These are phyloP conservation scores for Sander lucioperca DNA, from an alignment of 2,113 vertebrate genomes.

Conservation along the genomic window DNA sequence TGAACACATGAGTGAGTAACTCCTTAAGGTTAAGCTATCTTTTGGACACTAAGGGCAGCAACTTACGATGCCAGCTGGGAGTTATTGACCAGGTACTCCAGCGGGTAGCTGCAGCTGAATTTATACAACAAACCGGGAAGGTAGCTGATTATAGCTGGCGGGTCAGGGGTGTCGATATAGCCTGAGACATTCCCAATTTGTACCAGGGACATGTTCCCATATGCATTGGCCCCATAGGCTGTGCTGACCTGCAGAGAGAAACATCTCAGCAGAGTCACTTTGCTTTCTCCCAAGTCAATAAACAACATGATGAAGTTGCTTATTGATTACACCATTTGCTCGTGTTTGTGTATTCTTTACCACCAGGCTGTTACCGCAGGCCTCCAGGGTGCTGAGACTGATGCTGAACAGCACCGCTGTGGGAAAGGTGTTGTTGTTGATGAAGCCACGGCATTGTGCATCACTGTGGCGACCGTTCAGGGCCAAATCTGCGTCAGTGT, in stretches of 20 bases:
- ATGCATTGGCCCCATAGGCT: constrained; percentile 89
- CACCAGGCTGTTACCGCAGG: constrained; percentile 94
- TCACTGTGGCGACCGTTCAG: constrained; percentile 93
- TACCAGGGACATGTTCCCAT: constrained; percentile 92
- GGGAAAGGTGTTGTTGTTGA: constrained; percentile 98
- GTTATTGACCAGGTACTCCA: constrained; percentile 98
- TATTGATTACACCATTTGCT: constrained; percentile 9
- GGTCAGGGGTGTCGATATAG: constrained; percentile 96
- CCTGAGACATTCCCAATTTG: constrained; percentile 97
- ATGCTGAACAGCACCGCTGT: constrained; percentile 96
- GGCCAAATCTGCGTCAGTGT: constrained; percentile 92
- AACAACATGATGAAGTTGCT: constrained; percentile 20
- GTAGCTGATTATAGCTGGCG: constrained; percentile 96
- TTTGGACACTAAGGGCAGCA: not conserved
- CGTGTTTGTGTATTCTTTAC: constrained; percentile 80
- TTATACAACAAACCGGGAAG: constrained; percentile 96
- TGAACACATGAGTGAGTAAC: constrained; percentile 1
- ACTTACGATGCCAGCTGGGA: constrained; percentile 98
- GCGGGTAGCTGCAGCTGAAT: constrained; percentile 97
- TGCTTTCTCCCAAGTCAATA: constrained; percentile 6
- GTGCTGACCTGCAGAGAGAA: constrained; percentile 89
- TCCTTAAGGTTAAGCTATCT: constrained; percentile 17
- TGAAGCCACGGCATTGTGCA: constrained; percentile 93
- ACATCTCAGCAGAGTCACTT: constrained; percentile 23
- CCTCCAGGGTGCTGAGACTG: constrained; percentile 95